A percentile compares a stretch with the other conserved stretches of the same genome.
These are phyloP conservation scores for Sphaerodactylus townsendi DNA, from an alignment of 2,113 vertebrate species.

Conservation along the genomic window DNA sequence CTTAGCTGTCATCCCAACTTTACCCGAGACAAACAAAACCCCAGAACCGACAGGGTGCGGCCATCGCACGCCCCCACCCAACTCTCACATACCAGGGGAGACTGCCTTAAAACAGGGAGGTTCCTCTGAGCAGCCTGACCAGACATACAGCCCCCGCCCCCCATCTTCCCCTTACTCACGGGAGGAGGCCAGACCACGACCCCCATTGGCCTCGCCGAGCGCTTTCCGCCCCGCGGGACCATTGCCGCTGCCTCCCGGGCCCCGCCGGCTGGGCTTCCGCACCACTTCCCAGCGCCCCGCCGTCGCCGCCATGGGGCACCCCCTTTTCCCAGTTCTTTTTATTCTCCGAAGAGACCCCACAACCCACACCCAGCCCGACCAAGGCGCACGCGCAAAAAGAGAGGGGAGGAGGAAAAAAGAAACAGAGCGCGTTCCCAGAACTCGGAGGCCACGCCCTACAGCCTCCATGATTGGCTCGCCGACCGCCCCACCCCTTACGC, in stretches of 20 bases:
- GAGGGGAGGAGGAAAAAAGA: rapidly evolving
- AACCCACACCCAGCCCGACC: background rate
- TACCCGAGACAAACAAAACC: too few relatives aligned
- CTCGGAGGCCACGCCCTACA: background rate
- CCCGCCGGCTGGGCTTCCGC: background rate
- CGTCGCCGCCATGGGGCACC: background rate
- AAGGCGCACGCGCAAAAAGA: background rate
- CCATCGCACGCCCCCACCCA: background rate
- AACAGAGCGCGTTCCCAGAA: too few relatives aligned
- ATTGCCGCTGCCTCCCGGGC: background rate
- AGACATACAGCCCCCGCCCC: background rate
- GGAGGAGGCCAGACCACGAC: background rate
- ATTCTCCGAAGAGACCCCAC: background rate
- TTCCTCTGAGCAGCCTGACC: background rate
- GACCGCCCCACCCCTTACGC: background rate
- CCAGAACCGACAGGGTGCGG: background rate
- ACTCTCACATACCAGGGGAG: background rate
- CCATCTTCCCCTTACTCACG: background rate
- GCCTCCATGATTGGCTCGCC: background rate
- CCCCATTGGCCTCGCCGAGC: background rate
- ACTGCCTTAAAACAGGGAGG: background rate
- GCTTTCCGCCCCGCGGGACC: background rate
- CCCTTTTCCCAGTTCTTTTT: background rate
- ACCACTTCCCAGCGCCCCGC: background rate
- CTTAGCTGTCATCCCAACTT: too few relatives aligned